Conservation (phyloP, 2,113 vertebrate genomes). For the Caretta caretta region DNA sequence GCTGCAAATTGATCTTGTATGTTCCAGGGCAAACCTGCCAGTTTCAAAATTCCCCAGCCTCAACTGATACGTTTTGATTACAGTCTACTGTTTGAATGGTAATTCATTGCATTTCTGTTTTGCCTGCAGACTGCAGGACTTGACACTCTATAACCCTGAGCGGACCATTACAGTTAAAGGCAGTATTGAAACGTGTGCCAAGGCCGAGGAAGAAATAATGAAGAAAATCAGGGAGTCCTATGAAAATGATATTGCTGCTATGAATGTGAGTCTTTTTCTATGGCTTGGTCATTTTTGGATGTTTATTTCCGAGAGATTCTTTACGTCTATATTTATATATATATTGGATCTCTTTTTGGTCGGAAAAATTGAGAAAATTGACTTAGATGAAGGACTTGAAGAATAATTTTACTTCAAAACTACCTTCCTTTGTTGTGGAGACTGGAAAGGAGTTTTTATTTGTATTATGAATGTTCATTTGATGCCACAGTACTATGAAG, state of each 20-base stretch:
- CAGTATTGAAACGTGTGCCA: slow-evolving; percentile 89
- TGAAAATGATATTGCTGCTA: slow-evolving; percentile 97
- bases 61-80: not conserved
- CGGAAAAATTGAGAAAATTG: not conserved
- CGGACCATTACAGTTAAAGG: slow-evolving; percentile 97
- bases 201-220: slow-evolving; percentile 97
- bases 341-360: not conserved
- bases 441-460: not conserved
- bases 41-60: accelerated
- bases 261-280: slow-evolving; percentile 90
- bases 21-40: not conserved
- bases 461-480: not conserved
- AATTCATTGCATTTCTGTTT: slow-evolving; percentile 34
- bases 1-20: accelerated
- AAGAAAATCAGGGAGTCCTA: slow-evolving; percentile 98
- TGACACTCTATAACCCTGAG: slow-evolving; percentile 97
- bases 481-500: not conserved
- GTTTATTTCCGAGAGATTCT: not conserved
- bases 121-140: slow-evolving; percentile 89
- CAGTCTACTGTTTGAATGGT: not conserved
- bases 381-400: not conserved
- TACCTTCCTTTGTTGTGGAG: not conserved
- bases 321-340: not conserved
- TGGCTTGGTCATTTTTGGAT: not conserved
- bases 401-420: not conserved